Evolutionary conservation across 2,888 invertebrate genomes (phyloP).

Genomic region (Cryptus armator): DNA sequence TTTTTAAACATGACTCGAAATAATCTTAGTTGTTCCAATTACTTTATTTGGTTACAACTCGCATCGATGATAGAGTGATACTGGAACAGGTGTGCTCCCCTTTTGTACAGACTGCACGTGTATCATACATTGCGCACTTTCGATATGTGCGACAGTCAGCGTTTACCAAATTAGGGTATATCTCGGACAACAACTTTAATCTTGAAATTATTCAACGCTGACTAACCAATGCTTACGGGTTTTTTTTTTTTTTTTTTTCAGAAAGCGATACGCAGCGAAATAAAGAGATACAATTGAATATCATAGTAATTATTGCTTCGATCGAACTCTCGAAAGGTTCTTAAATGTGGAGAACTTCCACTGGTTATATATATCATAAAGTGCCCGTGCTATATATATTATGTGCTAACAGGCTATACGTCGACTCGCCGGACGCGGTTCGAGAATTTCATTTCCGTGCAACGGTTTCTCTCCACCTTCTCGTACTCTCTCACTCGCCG

Average conservation of each 20-base stretch:
- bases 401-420: slow-evolving; percentile 19
- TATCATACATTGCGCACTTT: slow-evolving; percentile 2
- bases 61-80: slow-evolving; percentile 27
- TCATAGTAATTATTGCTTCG: background rate
- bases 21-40: slow-evolving; percentile 52
- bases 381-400: slow-evolving; percentile 29
- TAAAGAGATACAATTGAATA: background rate
- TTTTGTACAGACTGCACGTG: slow-evolving; percentile 18
- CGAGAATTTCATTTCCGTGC: slow-evolving; percentile 73
- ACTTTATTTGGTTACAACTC: slow-evolving; percentile 53
- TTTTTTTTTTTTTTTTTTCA: background rate
- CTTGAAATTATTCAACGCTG: slow-evolving; percentile 17
- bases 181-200: slow-evolving; percentile 1
- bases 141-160: background rate
- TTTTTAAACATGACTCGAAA: slow-evolving; percentile 8
- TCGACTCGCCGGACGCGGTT: slow-evolving; percentile 70
- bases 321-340: background rate
- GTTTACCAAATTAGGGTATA: slow-evolving; percentile 41
- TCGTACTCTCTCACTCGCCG: background rate
- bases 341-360: background rate
- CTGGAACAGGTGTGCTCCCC: slow-evolving; percentile 44
- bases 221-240: background rate
- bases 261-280: background rate
- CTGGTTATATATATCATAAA: slow-evolving; percentile 32
- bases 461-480: slow-evolving; percentile 39